Evolutionary conservation across 2,113 vertebrate species (phyloP).

Genomic region (Thermophis baileyi): DNA sequence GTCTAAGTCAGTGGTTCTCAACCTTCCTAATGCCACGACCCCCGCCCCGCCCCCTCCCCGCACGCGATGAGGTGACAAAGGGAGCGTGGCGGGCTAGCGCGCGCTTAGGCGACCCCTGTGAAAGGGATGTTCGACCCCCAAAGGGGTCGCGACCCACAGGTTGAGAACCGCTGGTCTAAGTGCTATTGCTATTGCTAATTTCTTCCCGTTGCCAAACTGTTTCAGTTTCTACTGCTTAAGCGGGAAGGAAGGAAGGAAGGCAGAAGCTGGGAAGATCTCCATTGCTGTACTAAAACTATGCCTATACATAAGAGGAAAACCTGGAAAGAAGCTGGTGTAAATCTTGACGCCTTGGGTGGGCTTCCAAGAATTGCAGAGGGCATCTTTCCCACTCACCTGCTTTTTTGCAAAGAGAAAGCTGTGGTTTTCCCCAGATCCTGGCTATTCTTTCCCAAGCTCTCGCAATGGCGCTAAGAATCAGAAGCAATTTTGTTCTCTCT

Average conservation of each 20-base stretch:
- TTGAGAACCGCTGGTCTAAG: too few species aligned
- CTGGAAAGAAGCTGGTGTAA: background rate
- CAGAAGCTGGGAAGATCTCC: background rate
- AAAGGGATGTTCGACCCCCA: too few species aligned
- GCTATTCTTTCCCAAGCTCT: background rate
- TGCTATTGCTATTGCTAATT: background rate
- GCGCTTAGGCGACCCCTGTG: too few species aligned
- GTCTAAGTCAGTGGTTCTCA: too few species aligned
- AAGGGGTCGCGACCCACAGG: too few species aligned
- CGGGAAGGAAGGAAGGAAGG: background rate
- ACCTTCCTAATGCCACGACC: too few species aligned
- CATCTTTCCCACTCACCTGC: background rate
- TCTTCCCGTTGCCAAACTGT: background rate
- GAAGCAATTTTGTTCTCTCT: background rate
- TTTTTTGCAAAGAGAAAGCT: background rate
- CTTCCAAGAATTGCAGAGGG: too few species aligned
- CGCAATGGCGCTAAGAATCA: background rate
- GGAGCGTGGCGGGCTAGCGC: too few species aligned
- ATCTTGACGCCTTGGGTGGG: background rate
- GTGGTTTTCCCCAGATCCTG: background rate
- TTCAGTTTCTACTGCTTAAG: background rate
- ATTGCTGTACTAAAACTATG: background rate
- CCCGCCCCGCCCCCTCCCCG: too few species aligned
- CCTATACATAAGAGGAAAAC: background rate
- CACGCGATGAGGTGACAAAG: too few species aligned